Evolutionary conservation across 2,113 vertebrate genomes (phyloP).

Genomic region (Rhinolophus sinicus): DNA sequence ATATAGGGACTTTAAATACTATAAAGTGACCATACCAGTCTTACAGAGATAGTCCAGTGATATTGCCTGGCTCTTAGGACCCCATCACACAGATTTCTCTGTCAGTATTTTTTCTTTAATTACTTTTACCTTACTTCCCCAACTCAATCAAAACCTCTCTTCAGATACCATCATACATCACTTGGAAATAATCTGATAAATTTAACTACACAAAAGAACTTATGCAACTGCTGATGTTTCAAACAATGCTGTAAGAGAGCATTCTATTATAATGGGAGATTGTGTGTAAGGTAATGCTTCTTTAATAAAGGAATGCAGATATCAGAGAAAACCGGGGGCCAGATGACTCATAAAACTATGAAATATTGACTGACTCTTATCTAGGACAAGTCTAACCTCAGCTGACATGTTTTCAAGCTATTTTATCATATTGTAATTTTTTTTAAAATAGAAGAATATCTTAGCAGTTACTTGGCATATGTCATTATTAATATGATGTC

Average conservation of each 20-base stretch:
- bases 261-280: background rate
- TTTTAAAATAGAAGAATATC: background rate
- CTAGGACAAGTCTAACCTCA: background rate
- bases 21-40: background rate
- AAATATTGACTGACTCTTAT: background rate
- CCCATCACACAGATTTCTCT: too few species aligned
- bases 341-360: background rate
- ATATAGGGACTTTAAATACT: background rate
- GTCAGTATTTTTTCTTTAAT: background rate
- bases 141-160: background rate
- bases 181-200: background rate
- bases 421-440: background rate
- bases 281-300: background rate
- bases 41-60: background rate
- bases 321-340: background rate
- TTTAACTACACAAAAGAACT: background rate
- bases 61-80: background rate
- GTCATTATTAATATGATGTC: background rate
- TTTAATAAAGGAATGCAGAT: background rate
- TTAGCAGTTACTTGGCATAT: background rate
- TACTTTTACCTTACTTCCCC: background rate
- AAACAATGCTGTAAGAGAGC: background rate
- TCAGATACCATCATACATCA: background rate
- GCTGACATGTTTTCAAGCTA: background rate
- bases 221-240: background rate